Evolutionary conservation across 2,888 invertebrate genomes (phyloP).

Genomic region (Isoperla grammatica): DNA sequence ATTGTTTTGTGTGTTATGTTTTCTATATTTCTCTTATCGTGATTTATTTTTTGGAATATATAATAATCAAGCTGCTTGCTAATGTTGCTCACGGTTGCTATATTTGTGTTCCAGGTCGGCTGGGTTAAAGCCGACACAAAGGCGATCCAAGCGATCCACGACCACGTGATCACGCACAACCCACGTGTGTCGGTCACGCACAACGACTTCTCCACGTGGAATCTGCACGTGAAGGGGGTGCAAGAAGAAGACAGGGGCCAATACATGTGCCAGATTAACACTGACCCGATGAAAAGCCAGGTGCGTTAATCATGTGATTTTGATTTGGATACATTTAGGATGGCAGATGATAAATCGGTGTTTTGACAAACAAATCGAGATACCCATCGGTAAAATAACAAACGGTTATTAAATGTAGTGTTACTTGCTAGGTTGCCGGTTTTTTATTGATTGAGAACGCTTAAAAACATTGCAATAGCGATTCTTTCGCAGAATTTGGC

Average conservation of each 20-base stretch:
- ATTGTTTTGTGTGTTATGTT: no score
- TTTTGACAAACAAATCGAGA: not conserved
- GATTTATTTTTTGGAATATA: no score
- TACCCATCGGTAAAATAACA: not conserved
- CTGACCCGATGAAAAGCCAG: slow-evolving; percentile 92
- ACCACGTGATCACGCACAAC: slow-evolving; percentile 89
- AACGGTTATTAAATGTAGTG: not conserved
- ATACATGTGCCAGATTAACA: slow-evolving; percentile 94
- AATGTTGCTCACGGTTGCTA: no score
- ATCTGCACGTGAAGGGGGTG: slow-evolving; percentile 79
- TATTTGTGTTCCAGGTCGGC: slow-evolving; percentile 63
- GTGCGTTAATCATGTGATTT: slow-evolving; percentile 45
- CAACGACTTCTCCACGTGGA: slow-evolving; percentile 82
- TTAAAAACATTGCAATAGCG: no score
- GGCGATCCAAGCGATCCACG: slow-evolving; percentile 88
- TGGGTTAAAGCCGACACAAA: slow-evolving; percentile 93
- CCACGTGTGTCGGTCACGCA: slow-evolving; percentile 79
- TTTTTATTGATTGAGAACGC: no score
- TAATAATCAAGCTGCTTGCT: no score
- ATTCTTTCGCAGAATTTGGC: no score
- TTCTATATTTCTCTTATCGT: no score
- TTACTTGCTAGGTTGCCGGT: not conserved
- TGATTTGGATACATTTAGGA: not conserved
- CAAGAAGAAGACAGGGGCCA: slow-evolving; percentile 84
- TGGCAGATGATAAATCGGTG: not conserved